Percentiles rank a stretch among this genome's conserved stretches.
These are phyloP conservation scores for Hylaea fasciaria DNA, from an alignment of 2,888 invertebrate genomes.

Conservation along the genomic window DNA sequence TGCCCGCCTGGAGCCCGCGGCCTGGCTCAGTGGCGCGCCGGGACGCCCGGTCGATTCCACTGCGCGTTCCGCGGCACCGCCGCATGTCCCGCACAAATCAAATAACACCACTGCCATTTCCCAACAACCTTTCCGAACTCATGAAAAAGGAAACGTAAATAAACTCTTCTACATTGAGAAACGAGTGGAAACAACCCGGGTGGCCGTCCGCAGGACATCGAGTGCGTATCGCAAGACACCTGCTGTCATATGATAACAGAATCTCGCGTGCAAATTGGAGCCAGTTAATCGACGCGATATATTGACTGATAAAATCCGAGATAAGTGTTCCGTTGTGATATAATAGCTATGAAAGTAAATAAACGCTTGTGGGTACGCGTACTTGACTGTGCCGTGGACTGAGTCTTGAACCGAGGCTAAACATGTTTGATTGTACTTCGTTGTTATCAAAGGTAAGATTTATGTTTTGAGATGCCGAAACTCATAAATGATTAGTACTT, in stretches of 20 bases:
- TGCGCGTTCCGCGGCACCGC: conserved; percentile 53
- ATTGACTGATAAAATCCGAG: conserved; percentile 41
- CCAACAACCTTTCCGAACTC: conserved; percentile 8
- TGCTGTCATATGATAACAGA: conserved; percentile 61
- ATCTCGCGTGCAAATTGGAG: conserved; percentile 40
- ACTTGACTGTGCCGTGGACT: conserved; percentile 22
- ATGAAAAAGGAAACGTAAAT: conserved; percentile 29
- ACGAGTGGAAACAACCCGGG: conserved; percentile 1
- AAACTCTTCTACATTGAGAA: conserved; percentile 16
- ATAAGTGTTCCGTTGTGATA: conserved; percentile 41
- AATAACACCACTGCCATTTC: conserved; percentile 23
- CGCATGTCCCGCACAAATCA: conserved; percentile 20
- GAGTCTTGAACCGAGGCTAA: conserved; percentile 22
- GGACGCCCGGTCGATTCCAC: conserved; percentile 80
- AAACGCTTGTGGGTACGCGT: conserved; percentile 20
- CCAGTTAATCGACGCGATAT: conserved; percentile 39
- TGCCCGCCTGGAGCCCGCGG: conserved; percentile 62
- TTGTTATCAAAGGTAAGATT: conserved; percentile 39
- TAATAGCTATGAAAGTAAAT: conserved; percentile 37
- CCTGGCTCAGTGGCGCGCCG: conserved; percentile 79
- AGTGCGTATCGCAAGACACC: conserved; percentile 45
- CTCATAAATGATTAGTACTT: not conserved
- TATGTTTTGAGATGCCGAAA: not conserved
- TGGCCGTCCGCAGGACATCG: conserved; percentile 20
- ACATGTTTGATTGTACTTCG: conserved; percentile 33